A percentile compares a stretch with the other conserved stretches of the same genome.
Conservation (phyloP, 2,888 invertebrate species). For the Cataglyphis altisquamis region DNA sequence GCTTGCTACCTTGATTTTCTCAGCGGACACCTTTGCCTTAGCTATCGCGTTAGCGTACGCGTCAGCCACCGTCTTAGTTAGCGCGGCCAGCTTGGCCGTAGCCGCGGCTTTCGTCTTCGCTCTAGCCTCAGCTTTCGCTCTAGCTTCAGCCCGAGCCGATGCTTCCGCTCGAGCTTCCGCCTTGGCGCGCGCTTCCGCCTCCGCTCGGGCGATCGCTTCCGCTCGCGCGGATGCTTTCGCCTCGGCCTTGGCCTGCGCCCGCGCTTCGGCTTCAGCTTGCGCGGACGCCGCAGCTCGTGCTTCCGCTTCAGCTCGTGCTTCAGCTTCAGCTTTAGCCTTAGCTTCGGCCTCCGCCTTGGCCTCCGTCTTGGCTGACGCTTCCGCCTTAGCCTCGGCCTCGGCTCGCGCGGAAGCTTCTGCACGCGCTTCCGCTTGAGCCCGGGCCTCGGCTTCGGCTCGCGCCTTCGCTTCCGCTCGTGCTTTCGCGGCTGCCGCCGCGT, state of each 20-base stretch:
- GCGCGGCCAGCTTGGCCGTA: not conserved
- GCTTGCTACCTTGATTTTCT: not conserved
- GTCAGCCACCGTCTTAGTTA: not conserved
- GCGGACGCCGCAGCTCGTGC: slow-evolving; percentile 8
- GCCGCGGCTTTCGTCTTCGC: slow-evolving; percentile 43
- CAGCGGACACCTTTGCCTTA: not conserved
- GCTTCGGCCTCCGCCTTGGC: slow-evolving; percentile 8
- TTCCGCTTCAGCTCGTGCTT: slow-evolving; percentile 45
- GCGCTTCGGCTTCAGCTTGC: slow-evolving; percentile 1
- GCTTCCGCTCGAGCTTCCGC: not conserved
- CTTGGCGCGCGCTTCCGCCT: not conserved
- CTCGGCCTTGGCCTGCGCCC: not conserved
- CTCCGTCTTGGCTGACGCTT: not conserved
- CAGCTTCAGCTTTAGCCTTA: slow-evolving; percentile 1
- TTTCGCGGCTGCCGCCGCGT: slow-evolving; percentile 16
- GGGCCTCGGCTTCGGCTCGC: not conserved
- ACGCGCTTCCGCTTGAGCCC: slow-evolving; percentile 4
- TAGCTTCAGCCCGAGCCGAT: not conserved
- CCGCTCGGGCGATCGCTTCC: not conserved
- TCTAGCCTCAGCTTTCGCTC: not conserved
- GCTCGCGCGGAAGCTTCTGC: not conserved
- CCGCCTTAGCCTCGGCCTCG: not conserved
- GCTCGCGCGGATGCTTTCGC: slow-evolving; percentile 18
- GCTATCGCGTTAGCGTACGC: not conserved
- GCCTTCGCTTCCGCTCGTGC: slow-evolving; percentile 9